Conservation (phyloP, 1,140 invertebrate species). For the Drosophila ambigua region DNA sequence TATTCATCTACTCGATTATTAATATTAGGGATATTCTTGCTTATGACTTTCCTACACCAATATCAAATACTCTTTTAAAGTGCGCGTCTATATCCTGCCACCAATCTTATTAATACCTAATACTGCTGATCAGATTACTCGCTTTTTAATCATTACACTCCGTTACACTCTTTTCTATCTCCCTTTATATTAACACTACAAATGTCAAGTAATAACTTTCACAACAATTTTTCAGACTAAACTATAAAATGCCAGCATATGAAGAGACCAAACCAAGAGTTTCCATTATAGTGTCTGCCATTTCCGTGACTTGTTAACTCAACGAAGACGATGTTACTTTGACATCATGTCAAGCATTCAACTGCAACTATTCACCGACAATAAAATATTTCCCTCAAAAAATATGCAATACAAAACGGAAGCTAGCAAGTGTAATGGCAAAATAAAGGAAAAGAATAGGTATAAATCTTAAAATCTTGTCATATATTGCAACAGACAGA, state of each 20-base stretch:
- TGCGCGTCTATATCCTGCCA: too few species aligned
- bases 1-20: too few species aligned
- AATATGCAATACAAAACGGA: conserved; percentile 46
- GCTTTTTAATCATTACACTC: too few species aligned
- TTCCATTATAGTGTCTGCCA: conserved; percentile 26
- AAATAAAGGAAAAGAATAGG: not conserved
- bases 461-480: too few species aligned
- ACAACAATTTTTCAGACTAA: not conserved
- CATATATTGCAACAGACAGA: too few species aligned
- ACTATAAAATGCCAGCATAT: not conserved
- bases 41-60: too few species aligned
- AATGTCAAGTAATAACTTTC: not conserved
- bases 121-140: too few species aligned
- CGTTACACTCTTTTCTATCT: too few species aligned
- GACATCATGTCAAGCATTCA: conserved; percentile 40
- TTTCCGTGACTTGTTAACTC: conserved; percentile 52
- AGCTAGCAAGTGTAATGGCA: conserved; percentile 39
- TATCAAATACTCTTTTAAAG: too few species aligned
- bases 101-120: too few species aligned
- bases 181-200: too few species aligned
- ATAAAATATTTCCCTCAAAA: conserved; percentile 16
- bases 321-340: conserved; percentile 44
- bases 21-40: too few species aligned
- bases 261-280: not conserved
- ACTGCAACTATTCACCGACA: conserved; percentile 22